Conservation (phyloP, 2,888 invertebrate genomes). For the Scaptomyza parva region DNA sequence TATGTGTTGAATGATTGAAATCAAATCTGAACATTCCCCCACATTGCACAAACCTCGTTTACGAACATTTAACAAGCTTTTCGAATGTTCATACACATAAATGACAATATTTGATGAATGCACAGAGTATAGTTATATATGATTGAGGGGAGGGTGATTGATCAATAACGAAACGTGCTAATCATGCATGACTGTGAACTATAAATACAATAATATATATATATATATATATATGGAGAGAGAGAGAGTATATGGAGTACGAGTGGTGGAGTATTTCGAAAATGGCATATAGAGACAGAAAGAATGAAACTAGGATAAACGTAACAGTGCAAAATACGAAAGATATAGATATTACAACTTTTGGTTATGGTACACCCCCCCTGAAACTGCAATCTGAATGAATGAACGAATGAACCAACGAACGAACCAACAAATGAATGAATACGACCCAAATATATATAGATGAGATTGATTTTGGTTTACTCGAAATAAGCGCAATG, state of each 20-base stretch:
- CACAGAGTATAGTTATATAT: slow-evolving; percentile 34
- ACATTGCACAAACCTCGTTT: slow-evolving; percentile 1
- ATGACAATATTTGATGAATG: slow-evolving; percentile 22
- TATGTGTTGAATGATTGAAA: not conserved
- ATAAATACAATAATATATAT: slow-evolving; percentile 16
- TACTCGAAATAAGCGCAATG: slow-evolving; percentile 22
- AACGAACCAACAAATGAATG: not conserved
- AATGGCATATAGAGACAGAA: slow-evolving; percentile 35
- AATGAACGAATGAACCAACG: slow-evolving; percentile 6
- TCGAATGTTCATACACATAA: slow-evolving; percentile 24
- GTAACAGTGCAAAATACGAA: slow-evolving; percentile 64
- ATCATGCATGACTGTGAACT: slow-evolving; percentile 70
- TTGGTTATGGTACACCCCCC: slow-evolving; percentile 26
- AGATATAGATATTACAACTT: slow-evolving; percentile 51
- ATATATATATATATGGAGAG: slow-evolving; percentile 21
- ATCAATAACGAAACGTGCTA: slow-evolving; percentile 29
- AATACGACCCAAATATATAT: slow-evolving; percentile 26
- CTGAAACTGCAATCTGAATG: slow-evolving; percentile 29
- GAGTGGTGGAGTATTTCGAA: slow-evolving; percentile 18
- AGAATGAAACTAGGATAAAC: slow-evolving; percentile 54
- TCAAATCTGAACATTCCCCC: slow-evolving; percentile 25
- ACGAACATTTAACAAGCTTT: slow-evolving; percentile 28
- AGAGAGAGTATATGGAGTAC: slow-evolving; percentile 36
- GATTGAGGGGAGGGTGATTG: slow-evolving; percentile 44
- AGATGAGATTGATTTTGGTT: too few relatives aligned